These are phyloP conservation scores for Perdita meconis DNA, from an alignment of 2,888 invertebrate species.

Conservation along the genomic window DNA sequence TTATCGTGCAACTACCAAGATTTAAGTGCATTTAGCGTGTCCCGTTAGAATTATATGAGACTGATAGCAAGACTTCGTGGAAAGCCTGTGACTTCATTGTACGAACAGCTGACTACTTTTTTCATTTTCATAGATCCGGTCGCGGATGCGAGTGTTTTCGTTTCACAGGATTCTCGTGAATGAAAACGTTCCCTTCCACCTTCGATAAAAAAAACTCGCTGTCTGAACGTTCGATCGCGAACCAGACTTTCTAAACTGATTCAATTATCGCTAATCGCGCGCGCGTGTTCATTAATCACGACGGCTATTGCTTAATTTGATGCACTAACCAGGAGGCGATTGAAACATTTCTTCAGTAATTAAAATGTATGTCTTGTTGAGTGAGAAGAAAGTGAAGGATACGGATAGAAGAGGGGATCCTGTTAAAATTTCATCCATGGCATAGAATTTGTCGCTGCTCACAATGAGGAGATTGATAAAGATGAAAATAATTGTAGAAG, in stretches of 20 bases:
- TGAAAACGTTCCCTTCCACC: too few relatives aligned
- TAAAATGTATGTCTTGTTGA: too few relatives aligned
- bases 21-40: conserved; percentile 9
- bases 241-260: not conserved
- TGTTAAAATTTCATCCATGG: not conserved
- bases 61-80: not conserved
- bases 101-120: not conserved
- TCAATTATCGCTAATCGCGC: conserved; percentile 26
- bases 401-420: too few relatives aligned
- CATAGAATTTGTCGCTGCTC: too few relatives aligned
- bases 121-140: not conserved
- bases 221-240: not conserved
- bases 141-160: not conserved
- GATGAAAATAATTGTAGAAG: conserved; percentile 58
- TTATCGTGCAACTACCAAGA: not conserved
- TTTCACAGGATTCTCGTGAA: too few relatives aligned
- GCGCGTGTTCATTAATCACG: conserved; percentile 1
- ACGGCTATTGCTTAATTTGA: not conserved
- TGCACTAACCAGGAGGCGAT: not conserved
- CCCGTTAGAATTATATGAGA: conserved; percentile 17
- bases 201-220: not conserved
- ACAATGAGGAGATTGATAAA: conserved; percentile 24
- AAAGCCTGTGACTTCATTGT: conserved; percentile 4
- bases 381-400: not conserved
- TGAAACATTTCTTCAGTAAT: not conserved